Conservation (phyloP, 2,113 vertebrate species). For the Ursus arctos region DNA sequence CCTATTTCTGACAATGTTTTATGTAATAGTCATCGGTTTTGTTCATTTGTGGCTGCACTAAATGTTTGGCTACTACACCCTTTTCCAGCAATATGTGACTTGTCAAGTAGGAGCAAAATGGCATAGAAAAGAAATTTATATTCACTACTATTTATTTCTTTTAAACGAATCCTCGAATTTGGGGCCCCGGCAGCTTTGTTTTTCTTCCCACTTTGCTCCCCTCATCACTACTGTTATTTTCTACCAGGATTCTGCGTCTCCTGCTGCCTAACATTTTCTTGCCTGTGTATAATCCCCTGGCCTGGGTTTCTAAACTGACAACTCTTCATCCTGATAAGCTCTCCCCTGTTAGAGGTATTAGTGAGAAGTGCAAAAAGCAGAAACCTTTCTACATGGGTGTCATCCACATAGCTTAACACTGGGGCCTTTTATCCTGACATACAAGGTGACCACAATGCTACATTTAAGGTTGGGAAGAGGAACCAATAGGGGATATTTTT, state of each 20-base stretch:
- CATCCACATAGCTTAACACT: background rate
- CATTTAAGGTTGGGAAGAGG: background rate
- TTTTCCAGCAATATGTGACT: background rate
- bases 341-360: background rate
- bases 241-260: background rate
- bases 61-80: background rate
- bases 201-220: background rate
- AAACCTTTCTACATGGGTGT: background rate
- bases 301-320: background rate
- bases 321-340: background rate
- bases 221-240: background rate
- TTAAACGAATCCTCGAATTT: background rate
- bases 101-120: slow-evolving; percentile 28
- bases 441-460: background rate
- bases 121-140: background rate
- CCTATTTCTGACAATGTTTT: background rate
- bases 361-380: background rate
- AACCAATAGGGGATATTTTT: background rate
- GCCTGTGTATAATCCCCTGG: background rate
- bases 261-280: background rate
- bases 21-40: background rate
- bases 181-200: background rate
- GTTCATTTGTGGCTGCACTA: background rate
- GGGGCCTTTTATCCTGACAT: background rate
- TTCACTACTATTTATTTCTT: background rate